Percentiles rank a stretch among this genome's conserved stretches.
Evolutionary conservation across 2,888 invertebrate genomes (phyloP).

Genomic region (Philaethria dido): DNA sequence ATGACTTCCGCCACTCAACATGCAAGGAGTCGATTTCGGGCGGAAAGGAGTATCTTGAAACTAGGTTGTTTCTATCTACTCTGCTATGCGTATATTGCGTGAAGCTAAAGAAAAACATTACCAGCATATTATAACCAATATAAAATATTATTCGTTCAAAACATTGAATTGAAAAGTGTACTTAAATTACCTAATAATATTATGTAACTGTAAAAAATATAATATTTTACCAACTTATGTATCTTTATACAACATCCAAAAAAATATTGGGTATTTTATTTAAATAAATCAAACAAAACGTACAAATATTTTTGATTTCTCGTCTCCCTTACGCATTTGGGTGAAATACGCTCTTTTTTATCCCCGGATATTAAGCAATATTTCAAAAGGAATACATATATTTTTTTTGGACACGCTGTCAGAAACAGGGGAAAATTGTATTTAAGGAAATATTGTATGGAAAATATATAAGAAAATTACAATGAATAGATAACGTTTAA

Average conservation of each 20-base stretch:
- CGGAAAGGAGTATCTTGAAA: too few species aligned
- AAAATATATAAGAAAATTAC: slow-evolving; percentile 17
- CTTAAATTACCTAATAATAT: too few species aligned
- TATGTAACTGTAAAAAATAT: too few species aligned
- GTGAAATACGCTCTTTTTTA: slow-evolving; percentile 35
- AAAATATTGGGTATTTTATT: background rate
- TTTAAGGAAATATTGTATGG: slow-evolving; percentile 16
- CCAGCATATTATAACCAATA: too few species aligned
- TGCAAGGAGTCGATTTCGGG: too few species aligned
- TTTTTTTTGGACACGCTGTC: slow-evolving; percentile 30
- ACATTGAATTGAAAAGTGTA: too few species aligned
- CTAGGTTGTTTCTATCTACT: too few species aligned
- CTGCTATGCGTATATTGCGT: too few species aligned
- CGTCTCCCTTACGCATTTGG: slow-evolving; percentile 26
- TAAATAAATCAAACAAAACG: slow-evolving; percentile 28
- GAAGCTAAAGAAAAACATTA: too few species aligned
- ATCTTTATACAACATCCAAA: background rate
- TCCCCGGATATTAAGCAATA: slow-evolving; percentile 40
- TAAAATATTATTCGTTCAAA: too few species aligned
- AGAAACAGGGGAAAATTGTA: slow-evolving; percentile 18
- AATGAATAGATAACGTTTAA: slow-evolving; percentile 8
- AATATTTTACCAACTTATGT: too few species aligned
- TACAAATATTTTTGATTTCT: slow-evolving; percentile 32
- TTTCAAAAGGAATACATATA: slow-evolving; percentile 33
- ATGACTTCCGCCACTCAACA: too few species aligned